Conservation (phyloP, 53 echinoderm and acorn worm genomes). For the Stichopus horrens region DNA sequence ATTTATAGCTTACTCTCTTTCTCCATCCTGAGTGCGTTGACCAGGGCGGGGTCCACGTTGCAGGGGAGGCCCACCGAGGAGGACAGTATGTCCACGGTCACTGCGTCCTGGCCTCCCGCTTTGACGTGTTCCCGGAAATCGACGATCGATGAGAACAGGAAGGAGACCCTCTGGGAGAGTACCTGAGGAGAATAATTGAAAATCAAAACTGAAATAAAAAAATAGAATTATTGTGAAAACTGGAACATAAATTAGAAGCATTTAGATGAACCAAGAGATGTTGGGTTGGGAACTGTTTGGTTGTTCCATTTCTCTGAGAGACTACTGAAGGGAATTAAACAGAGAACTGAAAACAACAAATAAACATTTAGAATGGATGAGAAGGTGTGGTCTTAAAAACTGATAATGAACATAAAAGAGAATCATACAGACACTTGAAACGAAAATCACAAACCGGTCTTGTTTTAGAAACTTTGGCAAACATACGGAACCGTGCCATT, state of each 20-base stretch:
- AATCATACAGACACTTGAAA: too few relatives aligned
- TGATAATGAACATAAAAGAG: too few relatives aligned
- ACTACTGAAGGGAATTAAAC: neutral
- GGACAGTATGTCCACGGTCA: slow-evolving; percentile 79
- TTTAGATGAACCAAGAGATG: too few relatives aligned
- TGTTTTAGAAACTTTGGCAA: too few relatives aligned
- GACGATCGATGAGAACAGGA: slow-evolving; percentile 78
- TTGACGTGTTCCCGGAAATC: slow-evolving; percentile 96
- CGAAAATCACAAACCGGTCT: too few relatives aligned
- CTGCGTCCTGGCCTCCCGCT: slow-evolving; percentile 71
- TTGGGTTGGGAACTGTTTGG: neutral
- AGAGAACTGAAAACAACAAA: too few relatives aligned
- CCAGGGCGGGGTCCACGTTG: slow-evolving; percentile 89
- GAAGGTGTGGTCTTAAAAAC: too few relatives aligned
- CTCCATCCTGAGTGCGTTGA: slow-evolving; percentile 83
- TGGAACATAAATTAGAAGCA: neutral
- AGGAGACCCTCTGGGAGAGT: slow-evolving; percentile 70
- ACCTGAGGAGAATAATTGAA: slow-evolving; percentile 50
- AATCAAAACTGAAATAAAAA: neutral
- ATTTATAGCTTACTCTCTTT: slow-evolving; percentile 67
- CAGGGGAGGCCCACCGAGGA: slow-evolving; percentile 81
- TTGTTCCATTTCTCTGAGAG: neutral
- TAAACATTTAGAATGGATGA: too few relatives aligned
- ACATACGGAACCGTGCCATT: too few relatives aligned
- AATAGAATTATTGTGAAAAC: neutral